These are phyloP conservation scores for Oxyura jamaicensis DNA, from an alignment of 2,113 vertebrate species.

Conservation along the genomic window DNA sequence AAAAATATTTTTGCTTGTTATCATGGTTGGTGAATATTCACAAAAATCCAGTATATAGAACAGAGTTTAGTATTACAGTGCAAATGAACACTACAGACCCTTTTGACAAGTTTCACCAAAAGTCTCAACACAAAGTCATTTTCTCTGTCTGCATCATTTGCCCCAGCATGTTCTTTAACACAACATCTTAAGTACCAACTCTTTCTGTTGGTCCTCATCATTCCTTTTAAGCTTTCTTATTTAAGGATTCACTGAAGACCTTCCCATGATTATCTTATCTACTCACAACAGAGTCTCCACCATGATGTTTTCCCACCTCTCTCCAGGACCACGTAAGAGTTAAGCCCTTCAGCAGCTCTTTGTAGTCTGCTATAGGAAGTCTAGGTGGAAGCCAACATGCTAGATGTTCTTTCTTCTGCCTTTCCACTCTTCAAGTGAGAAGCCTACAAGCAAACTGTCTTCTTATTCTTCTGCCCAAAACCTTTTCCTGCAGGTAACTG, in stretches of 20 bases:
- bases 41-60: background rate
- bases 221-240: background rate
- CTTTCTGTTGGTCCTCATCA: background rate
- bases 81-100: background rate
- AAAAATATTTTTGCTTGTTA: constrained; percentile 16
- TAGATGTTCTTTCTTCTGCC: background rate
- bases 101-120: background rate
- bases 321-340: background rate
- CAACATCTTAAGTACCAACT: background rate
- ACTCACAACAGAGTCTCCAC: background rate
- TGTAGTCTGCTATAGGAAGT: background rate
- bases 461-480: background rate
- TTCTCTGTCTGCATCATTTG: background rate
- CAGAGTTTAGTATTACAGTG: background rate
- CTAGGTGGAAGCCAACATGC: background rate
- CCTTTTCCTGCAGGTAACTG: background rate
- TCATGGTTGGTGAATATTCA: background rate
- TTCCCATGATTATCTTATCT: background rate
- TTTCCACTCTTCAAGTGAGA: background rate
- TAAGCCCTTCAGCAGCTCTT: background rate
- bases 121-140: background rate
- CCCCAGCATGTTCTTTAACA: background rate
- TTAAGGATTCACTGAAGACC: background rate
- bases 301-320: background rate
- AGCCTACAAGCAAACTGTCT: background rate